These are phyloP conservation scores for Hippocampus abdominalis DNA, from an alignment of 2,113 vertebrate genomes.

Conservation along the genomic window DNA sequence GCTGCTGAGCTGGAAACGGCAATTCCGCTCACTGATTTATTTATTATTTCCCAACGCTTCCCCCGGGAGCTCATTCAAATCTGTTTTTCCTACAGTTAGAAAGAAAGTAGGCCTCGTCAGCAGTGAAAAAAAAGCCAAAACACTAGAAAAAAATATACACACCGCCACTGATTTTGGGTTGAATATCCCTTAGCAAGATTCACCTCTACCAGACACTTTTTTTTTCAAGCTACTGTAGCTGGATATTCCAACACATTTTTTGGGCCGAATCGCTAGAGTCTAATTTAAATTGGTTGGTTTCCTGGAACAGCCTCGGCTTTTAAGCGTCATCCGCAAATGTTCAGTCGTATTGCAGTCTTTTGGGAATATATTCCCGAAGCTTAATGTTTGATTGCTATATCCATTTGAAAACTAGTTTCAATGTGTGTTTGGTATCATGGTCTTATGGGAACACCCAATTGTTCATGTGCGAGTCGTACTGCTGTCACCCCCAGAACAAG, in stretches of 20 bases:
- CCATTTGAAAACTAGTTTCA: background rate
- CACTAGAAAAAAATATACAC: background rate
- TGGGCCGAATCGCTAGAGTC: background rate
- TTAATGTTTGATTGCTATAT: background rate
- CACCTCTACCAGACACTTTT: background rate
- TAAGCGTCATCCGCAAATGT: background rate
- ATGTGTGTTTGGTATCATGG: background rate
- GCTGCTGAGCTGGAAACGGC: constrained; percentile 52
- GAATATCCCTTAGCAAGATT: background rate
- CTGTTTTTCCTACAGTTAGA: constrained; percentile 47
- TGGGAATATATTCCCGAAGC: background rate
- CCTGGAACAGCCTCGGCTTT: background rate
- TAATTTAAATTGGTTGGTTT: constrained; percentile 1
- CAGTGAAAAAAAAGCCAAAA: constrained; percentile 15
- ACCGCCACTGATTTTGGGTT: background rate
- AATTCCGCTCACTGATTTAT: constrained; percentile 66
- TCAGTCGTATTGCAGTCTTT: background rate
- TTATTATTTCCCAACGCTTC: constrained; percentile 56
- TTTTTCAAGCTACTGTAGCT: background rate
- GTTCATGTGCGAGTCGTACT: background rate
- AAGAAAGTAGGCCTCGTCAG: constrained; percentile 42
- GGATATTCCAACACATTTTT: background rate
- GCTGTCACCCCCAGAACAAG: background rate
- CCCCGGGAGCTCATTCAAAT: constrained; percentile 46
- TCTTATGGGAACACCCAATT: background rate